These are phyloP conservation scores for Zaprionus bogoriensis DNA, from an alignment of 2,888 invertebrate species.

Conservation along the genomic window DNA sequence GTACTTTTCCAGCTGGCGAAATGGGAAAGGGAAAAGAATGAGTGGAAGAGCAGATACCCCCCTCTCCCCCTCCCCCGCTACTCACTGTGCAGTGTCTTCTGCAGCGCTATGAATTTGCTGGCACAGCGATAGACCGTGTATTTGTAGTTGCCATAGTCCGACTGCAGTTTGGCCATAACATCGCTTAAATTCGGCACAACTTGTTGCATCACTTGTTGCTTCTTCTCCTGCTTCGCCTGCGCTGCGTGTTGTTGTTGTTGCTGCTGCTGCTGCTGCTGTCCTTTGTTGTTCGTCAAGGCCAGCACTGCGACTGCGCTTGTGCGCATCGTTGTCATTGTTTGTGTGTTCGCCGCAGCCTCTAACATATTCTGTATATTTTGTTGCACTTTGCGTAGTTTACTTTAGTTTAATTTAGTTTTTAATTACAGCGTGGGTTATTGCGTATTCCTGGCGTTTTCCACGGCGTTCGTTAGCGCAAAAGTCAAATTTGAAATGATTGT, in stretches of 20 bases:
- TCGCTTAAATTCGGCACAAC: conserved; percentile 47
- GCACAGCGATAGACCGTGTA: conserved; percentile 82
- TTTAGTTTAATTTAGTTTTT: neutral
- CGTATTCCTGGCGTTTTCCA: conserved; percentile 37
- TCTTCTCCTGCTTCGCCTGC: conserved; percentile 9
- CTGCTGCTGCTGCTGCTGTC: conserved; percentile 41
- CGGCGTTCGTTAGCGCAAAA: conserved; percentile 70
- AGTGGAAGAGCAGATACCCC: neutral
- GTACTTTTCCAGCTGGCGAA: conserved; percentile 78
- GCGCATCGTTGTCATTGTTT: conserved; percentile 51
- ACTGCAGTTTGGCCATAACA: conserved; percentile 74
- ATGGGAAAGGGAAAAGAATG: neutral
- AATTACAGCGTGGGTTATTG: conserved; percentile 43
- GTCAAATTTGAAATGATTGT: conserved; percentile 50
- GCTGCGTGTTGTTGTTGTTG: conserved; percentile 11
- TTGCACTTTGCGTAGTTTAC: neutral
- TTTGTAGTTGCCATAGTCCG: conserved; percentile 77
- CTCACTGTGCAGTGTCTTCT: conserved; percentile 81
- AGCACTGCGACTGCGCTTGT: conserved; percentile 50
- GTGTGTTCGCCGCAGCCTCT: conserved; percentile 21
- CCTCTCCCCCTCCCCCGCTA: conserved; percentile 2
- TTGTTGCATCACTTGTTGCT: conserved; percentile 45
- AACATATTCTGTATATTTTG: conserved; percentile 23
- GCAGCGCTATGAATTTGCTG: conserved; percentile 78
- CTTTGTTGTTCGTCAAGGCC: conserved; percentile 49